Evolutionary conservation across 2,888 invertebrate species (phyloP), one percentile per base, ranked within the genome.

Genomic region (Bembecia ichneumoniformis): DNA sequence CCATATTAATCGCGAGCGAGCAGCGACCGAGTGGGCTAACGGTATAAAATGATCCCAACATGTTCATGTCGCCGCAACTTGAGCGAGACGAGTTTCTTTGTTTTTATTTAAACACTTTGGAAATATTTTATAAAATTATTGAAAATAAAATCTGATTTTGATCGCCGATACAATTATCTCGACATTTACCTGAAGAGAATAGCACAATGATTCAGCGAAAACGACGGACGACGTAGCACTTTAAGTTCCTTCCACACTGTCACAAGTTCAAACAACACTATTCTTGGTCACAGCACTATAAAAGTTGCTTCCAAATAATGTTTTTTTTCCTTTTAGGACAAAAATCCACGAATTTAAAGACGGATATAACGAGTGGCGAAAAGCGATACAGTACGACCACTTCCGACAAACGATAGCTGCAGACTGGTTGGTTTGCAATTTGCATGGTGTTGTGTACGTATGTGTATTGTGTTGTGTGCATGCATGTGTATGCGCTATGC

Each of bases 121-220:
- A 44, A 11, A 13, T 40, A 40, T 35, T 35, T 35, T 11, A 35
- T 35, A 40, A 40, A 9, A 7, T 0, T 28, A 28, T 13, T 2
- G 7, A 1, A 13, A 40, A 35, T 35, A 1, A 40, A 13, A 13
- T 40, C 3, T 40, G 4, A 14, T 36, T 36, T 36, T 7, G 9
- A 28, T 28, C 40, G 40, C 7, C 13, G 3, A 10, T n/a, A 40
- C 9, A 9, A 11, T 46, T 11, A 77, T 74, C 71, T 74, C 74
- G 69, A 70, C 72, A 77, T 77, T 81, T 82, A 82, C 82, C 82
- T 84, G 74, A 74, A 74, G 72, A 78, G 78, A 77, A 71, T 69
- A 46, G 9, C 78, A 76, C 76, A 75, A 78, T 76, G 78, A 73
- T 75, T 77, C 75, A 72, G 75, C 76, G 76, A 76, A 74, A 74